A percentile compares a stretch with the other conserved stretches of the same genome.
Evolutionary conservation across 2,113 vertebrate species (phyloP).

Genomic region (Callopanchax toddi): DNA sequence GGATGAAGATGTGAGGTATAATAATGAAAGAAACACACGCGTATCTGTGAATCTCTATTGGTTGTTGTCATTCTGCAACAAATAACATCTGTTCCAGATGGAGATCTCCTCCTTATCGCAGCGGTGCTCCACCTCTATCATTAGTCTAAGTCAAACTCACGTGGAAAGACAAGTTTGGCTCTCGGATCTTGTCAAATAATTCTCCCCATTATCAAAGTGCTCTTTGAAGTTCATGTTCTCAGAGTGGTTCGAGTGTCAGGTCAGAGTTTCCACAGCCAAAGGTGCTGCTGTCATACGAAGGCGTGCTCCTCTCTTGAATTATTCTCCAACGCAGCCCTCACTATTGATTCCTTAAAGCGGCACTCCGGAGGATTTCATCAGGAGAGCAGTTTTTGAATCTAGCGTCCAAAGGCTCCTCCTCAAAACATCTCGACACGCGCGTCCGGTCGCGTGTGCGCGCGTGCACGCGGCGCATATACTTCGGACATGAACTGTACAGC

Average conservation of each 20-base stretch:
- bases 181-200: slow-evolving; percentile 73
- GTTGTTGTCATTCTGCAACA: slow-evolving; percentile 35
- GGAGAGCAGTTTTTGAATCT: too few relatives aligned
- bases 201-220: slow-evolving; percentile 71
- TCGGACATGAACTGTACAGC: too few relatives aligned
- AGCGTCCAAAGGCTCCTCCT: too few relatives aligned
- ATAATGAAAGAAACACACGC: slow-evolving; percentile 18
- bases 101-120: slow-evolving; percentile 59
- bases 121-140: slow-evolving; percentile 62
- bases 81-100: slow-evolving; percentile 63
- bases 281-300: slow-evolving; percentile 65
- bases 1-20: slow-evolving; percentile 20
- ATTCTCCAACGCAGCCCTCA: slow-evolving; percentile 20
- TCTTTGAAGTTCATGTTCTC: slow-evolving; percentile 77
- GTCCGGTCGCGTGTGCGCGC: too few relatives aligned
- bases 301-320: slow-evolving; percentile 37
- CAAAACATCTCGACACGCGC: too few relatives aligned
- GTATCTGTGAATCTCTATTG: slow-evolving; percentile 38
- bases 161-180: slow-evolving; percentile 66
- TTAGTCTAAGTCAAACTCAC: slow-evolving; percentile 67
- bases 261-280: slow-evolving; percentile 69
- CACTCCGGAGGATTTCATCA: too few relatives aligned
- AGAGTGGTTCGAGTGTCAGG: slow-evolving; percentile 76
- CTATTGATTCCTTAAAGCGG: slow-evolving; percentile 61
- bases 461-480: too few relatives aligned